Base-by-base conservation (phyloP, 2,888 invertebrate genomes). In the Folsomia candida region DNA sequence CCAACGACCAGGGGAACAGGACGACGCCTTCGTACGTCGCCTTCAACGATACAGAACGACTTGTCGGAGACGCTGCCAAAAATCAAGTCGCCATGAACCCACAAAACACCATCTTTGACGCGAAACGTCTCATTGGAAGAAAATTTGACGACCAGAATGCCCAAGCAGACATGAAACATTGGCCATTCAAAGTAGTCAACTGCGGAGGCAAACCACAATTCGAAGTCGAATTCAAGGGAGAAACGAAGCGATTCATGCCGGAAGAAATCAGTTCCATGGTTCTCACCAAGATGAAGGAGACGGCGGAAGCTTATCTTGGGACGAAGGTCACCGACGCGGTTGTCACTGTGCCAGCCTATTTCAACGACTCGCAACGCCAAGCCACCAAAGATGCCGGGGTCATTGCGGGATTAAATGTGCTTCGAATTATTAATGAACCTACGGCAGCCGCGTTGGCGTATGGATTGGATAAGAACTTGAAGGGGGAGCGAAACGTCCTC, bases 141-240 rank as follows among this genome's bases (percentile, higher is more conserved):
- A n/a, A n/a, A n/a, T n/a, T n/a, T n/a, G n/a, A n/a, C n/a, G n/a
- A 95, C 83, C 85, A 85, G 61, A 90, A 92, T 20, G 93, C 97
- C 70, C 96, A 96, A 85, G 89, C 88, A 61, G 96, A 97, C 83
- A 91, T 95, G 88, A 93, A 94, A 85, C 91, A 91, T 84, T 96
- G 94, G 91, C 96, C 96, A 62, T 96, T 96, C 82, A 91, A 90
- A 82, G 94, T 95, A 1, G 90, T 67, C 0, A 71, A 71, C 51
- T 26, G 47, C 0, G 51, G 58, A 4, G 47, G 58, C n/a, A 75
- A 77, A 57, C 75, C 76, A 14, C 58, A 69, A 37, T 62, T 77
- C n/a, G 70, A 74, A 27, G 76, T 77, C n/a, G 75, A 76, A 25
- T 88, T 86, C 84, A 88, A 88, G 81, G 87, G 87, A 73, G 88